Base-by-base conservation (phyloP, 2,113 vertebrate genomes). In the Leuciscus idus region DNA sequence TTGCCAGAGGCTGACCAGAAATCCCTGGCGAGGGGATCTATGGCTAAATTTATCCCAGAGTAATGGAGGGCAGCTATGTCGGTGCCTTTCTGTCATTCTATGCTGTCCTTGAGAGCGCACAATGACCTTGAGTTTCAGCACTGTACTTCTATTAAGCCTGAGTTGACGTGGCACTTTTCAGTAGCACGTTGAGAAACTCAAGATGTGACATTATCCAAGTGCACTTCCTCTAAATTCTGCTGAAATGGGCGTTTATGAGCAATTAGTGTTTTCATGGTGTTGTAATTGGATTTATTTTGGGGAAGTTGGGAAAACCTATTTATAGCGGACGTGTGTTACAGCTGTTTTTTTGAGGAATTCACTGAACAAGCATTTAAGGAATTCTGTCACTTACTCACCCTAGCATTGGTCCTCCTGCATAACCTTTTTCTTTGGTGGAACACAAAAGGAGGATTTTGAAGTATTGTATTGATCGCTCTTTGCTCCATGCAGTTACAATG, bases 61-160 rank as follows among this genome's bases (percentile, higher is more conserved):
- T 66, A 62, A 62, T 70, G 73, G 48, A 83, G 81, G 73, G 62
- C 23, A 80, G 66, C 30, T 66, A 21, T 48, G 21, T 55, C 64
- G 64, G 83, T 72, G 66, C 55, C 78, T 72, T 74, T 76, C 72
- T 84, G 81, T 82, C 80, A 59, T 81, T 36, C 23, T 75, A 30
- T 55, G 13, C 4, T 66, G 68, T 80, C 88, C 86, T 89, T 89
- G 84, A 43, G 74, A n/a, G 75, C 9, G 15, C 50, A 39, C 55
- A 23, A 57, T 86, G 86, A 87, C 80, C 84, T 89, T 87, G 88
- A 87, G 80, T 80, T 85, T 72, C 4, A 66, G 66, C 52, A 30
- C 10, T 28, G 11, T 64, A 64, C 23, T 55, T 46, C 15, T 57
- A 46, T 19, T 75, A 66, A 84, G 78, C 61, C 72, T 76, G 76